A percentile compares a stretch with the other conserved stretches of the same genome.
phyloP scores from a whole-genome alignment of 2,113 vertebrate species.

The Eulemur macaco region DNA sequence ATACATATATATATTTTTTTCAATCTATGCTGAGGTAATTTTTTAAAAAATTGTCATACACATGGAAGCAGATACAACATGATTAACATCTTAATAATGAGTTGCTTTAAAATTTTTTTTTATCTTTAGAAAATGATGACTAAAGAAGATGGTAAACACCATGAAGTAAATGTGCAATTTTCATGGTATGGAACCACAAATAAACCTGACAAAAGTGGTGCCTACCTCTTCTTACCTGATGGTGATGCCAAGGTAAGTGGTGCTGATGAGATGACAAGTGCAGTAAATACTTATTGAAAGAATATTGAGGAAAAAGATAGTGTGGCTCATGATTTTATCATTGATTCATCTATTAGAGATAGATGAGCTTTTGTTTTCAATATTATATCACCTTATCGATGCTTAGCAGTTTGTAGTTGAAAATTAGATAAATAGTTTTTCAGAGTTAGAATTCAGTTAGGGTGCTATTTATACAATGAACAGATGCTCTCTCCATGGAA shows the following conservation, averaged over 20 bases:
- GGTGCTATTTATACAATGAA: neutral
- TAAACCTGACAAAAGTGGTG: constrained; percentile 93
- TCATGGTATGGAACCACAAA: constrained; percentile 93
- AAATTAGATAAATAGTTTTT: neutral
- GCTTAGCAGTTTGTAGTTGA: neutral
- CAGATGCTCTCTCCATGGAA: neutral
- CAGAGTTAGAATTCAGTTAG: neutral
- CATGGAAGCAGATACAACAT: neutral
- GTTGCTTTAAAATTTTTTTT: neutral
- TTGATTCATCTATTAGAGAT: rapidly evolving
- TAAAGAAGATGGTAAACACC: constrained; percentile 86
- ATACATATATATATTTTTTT: neutral
- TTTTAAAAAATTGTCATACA: neutral
- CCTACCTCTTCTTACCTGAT: constrained; percentile 94
- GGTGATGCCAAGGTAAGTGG: constrained; percentile 89
- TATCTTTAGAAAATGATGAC: constrained; percentile 85
- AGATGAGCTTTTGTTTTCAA: neutral
- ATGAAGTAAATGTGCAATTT: constrained; percentile 89
- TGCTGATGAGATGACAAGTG: neutral
- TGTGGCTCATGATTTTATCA: neutral
- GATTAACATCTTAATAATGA: neutral
- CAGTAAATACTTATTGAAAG: neutral
- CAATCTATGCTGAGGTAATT: neutral
- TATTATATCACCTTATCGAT: neutral
- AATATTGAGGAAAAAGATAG: no score